A percentile compares a stretch with the other conserved stretches of the same genome.
Evolutionary conservation across 1,140 invertebrate species (phyloP).

Genomic region (Aphidius ervi): DNA sequence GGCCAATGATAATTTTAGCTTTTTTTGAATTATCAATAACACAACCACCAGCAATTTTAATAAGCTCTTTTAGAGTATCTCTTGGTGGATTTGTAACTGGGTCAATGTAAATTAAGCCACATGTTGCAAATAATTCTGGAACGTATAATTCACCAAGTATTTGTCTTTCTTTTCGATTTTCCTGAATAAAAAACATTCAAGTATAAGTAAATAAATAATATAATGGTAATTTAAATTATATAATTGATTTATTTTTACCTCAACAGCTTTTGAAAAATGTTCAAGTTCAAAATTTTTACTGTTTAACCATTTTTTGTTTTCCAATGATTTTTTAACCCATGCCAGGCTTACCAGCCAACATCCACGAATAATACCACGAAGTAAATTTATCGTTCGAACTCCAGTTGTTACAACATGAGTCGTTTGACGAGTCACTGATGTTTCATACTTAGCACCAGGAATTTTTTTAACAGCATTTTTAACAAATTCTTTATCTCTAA

Average conservation of each 20-base stretch:
- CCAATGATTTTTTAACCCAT: conserved; percentile 46
- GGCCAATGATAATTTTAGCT: conserved; percentile 41
- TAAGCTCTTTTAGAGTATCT: conserved; percentile 41
- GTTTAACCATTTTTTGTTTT: conserved; percentile 40
- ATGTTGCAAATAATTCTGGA: conserved; percentile 44
- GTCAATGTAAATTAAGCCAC: conserved; percentile 43
- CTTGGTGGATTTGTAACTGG: conserved; percentile 35
- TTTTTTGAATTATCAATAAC: conserved; percentile 35
- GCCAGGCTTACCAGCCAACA: conserved; percentile 50
- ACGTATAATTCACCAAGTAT: conserved; percentile 44
- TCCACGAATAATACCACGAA: conserved; percentile 50
- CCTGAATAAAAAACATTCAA: conserved; percentile 29
- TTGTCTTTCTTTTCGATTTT: conserved; percentile 44
- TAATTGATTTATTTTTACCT: conserved; percentile 28
- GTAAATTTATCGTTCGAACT: conserved; percentile 49
- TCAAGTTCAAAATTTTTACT: conserved; percentile 43
- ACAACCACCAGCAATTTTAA: conserved; percentile 44
- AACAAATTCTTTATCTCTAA: conserved; percentile 41
- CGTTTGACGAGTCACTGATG: conserved; percentile 40
- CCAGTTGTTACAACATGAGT: conserved; percentile 50
- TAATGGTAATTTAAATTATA: neutral
- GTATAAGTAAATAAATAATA: conserved; percentile 6
- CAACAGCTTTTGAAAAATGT: conserved; percentile 47
- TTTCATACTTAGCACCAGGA: conserved; percentile 36
- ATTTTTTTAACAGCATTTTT: conserved; percentile 37